These are phyloP conservation scores for Cerastis leucographa DNA, from an alignment of 2,888 invertebrate genomes.

Conservation along the genomic window DNA sequence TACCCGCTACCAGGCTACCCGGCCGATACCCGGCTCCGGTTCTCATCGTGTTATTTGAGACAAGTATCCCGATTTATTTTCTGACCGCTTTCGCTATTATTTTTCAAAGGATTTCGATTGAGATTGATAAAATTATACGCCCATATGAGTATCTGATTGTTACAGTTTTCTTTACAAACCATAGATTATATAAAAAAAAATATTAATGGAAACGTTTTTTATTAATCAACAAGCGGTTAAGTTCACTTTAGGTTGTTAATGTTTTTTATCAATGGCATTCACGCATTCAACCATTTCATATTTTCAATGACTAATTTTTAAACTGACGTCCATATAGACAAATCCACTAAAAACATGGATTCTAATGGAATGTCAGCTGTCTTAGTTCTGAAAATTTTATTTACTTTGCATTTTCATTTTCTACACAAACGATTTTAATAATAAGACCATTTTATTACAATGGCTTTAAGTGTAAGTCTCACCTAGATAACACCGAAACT, in stretches of 20 bases:
- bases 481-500: conserved; percentile 29
- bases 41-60: conserved; percentile 68
- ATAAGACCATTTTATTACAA: conserved; percentile 26
- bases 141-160: background rate
- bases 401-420: background rate
- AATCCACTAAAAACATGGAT: background rate
- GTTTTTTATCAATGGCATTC: background rate
- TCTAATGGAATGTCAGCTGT: background rate
- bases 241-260: too few relatives aligned
- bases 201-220: too few relatives aligned
- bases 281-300: background rate
- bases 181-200: background rate
- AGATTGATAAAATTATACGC: conserved; percentile 5
- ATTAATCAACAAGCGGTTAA: background rate
- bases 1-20: conserved; percentile 62
- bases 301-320: background rate
- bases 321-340: background rate
- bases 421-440: conserved; percentile 2
- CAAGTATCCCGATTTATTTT: conserved; percentile 65
- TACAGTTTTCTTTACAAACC: background rate
- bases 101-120: conserved; percentile 37
- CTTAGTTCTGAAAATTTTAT: too few relatives aligned
- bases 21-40: conserved; percentile 63
- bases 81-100: conserved; percentile 53
- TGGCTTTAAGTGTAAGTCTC: background rate